Evolutionary conservation across 2,888 invertebrate genomes (phyloP).

Genomic region (Torymus auratus): DNA sequence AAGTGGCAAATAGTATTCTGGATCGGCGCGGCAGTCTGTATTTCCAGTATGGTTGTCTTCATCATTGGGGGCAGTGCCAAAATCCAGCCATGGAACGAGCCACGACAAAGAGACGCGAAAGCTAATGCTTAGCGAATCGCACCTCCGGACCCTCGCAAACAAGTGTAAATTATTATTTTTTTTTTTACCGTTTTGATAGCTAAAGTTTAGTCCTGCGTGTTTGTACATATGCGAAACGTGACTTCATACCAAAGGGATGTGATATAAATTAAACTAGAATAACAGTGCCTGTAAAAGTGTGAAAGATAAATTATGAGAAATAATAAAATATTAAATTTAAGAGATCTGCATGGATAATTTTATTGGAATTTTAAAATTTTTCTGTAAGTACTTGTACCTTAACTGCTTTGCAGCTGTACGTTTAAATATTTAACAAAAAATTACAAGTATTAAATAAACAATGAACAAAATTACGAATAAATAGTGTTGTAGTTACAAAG

Average conservation of each 20-base stretch:
- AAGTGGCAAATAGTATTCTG: slow-evolving; percentile 75
- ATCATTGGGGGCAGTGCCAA: slow-evolving; percentile 73
- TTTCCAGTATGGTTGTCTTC: slow-evolving; percentile 72
- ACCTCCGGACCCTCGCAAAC: not conserved
- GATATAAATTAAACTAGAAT: slow-evolving; percentile 23
- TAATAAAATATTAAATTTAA: slow-evolving; percentile 1
- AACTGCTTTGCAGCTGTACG: too few relatives aligned
- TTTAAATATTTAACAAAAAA: too few relatives aligned
- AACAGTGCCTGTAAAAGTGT: not conserved
- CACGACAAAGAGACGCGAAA: not conserved
- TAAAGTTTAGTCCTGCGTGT: slow-evolving; percentile 1
- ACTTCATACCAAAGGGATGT: slow-evolving; percentile 33
- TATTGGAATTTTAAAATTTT: too few relatives aligned
- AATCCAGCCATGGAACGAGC: slow-evolving; percentile 75
- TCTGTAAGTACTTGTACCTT: too few relatives aligned
- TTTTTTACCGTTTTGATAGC: slow-evolving; percentile 28
- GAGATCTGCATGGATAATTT: not conserved
- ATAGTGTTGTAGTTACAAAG: too few relatives aligned
- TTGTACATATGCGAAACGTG: slow-evolving; percentile 1
- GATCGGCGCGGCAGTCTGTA: slow-evolving; percentile 72
- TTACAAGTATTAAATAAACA: too few relatives aligned
- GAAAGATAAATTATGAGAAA: not conserved
- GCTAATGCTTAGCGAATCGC: not conserved
- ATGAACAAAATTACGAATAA: too few relatives aligned
- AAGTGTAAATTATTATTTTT: slow-evolving; percentile 23